Evolutionary conservation across 1,140 invertebrate species (phyloP).

Genomic region (Drusus annulatus): DNA sequence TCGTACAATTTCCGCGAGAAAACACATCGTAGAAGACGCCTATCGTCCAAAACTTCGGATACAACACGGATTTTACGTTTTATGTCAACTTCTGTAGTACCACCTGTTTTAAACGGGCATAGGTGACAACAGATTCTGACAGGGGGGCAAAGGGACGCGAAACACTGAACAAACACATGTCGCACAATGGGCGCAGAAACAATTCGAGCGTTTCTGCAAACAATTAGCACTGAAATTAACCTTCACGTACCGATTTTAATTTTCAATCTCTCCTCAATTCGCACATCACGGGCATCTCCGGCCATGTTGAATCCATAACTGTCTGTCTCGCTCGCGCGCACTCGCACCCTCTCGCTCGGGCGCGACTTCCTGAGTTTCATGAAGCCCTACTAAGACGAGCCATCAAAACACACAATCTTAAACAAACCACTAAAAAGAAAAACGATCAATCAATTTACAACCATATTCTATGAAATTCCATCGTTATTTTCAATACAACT

Average conservation of each 20-base stretch:
- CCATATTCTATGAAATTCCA: too few relatives aligned
- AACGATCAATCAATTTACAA: too few relatives aligned
- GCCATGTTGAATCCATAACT: constrained; percentile 88
- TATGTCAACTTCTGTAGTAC: constrained; percentile 47
- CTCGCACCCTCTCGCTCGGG: constrained; percentile 13
- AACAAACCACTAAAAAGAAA: too few relatives aligned
- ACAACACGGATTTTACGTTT: constrained; percentile 38
- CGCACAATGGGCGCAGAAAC: constrained; percentile 30
- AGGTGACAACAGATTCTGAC: constrained; percentile 49
- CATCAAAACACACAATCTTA: too few relatives aligned
- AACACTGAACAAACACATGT: constrained; percentile 59
- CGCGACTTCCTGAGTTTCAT: constrained; percentile 46
- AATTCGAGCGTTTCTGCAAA: constrained; percentile 10
- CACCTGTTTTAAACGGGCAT: constrained; percentile 47
- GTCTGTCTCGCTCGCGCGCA: constrained; percentile 66
- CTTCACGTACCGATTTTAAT: constrained; percentile 86
- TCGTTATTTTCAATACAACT: too few relatives aligned
- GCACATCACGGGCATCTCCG: constrained; percentile 86
- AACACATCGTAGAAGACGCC: constrained; percentile 13
- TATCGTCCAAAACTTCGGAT: neutral
- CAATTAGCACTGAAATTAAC: constrained; percentile 58
- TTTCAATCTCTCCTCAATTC: constrained; percentile 88
- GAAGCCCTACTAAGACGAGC: too few relatives aligned
- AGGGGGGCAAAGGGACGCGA: constrained; percentile 57
- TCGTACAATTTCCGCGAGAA: constrained; percentile 17